These are phyloP conservation scores for Burhinus bistriatus DNA, from an alignment of 2,113 vertebrate genomes.

Conservation along the genomic window DNA sequence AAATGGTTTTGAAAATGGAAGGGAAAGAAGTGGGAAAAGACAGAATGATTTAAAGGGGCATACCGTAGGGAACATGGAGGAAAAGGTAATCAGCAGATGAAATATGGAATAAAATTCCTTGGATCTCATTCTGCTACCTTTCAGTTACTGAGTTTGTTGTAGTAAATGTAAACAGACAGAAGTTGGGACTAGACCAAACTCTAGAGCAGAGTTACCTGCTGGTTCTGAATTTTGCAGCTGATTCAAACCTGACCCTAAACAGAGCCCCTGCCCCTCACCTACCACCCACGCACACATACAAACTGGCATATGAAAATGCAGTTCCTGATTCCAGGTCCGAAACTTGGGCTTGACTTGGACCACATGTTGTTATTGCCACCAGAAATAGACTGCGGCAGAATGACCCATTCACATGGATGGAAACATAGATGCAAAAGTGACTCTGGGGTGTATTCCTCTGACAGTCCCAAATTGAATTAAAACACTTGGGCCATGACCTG, in stretches of 20 bases:
- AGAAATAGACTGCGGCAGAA: background rate
- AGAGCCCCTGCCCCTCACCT: background rate
- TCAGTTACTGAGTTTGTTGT: background rate
- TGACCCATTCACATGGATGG: background rate
- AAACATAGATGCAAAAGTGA: background rate
- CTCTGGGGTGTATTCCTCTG: background rate
- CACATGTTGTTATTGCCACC: background rate
- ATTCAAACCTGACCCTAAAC: background rate
- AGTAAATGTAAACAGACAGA: background rate
- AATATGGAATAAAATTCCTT: background rate
- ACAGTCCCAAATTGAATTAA: background rate
- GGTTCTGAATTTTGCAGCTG: background rate
- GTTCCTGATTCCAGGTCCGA: background rate
- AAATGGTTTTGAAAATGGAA: background rate
- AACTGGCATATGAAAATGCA: background rate
- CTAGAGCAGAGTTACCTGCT: background rate
- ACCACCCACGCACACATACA: fast-evolving
- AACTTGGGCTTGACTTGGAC: background rate
- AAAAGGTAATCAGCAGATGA: constrained; percentile 36
- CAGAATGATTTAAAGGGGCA: background rate
- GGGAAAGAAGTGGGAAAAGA: background rate
- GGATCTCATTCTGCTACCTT: background rate
- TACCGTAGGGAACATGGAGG: background rate
- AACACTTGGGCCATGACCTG: background rate
- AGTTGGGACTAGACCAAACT: background rate